These are phyloP conservation scores for Conopomorpha cramerella DNA, from an alignment of 1,140 invertebrate genomes.

Conservation along the genomic window DNA sequence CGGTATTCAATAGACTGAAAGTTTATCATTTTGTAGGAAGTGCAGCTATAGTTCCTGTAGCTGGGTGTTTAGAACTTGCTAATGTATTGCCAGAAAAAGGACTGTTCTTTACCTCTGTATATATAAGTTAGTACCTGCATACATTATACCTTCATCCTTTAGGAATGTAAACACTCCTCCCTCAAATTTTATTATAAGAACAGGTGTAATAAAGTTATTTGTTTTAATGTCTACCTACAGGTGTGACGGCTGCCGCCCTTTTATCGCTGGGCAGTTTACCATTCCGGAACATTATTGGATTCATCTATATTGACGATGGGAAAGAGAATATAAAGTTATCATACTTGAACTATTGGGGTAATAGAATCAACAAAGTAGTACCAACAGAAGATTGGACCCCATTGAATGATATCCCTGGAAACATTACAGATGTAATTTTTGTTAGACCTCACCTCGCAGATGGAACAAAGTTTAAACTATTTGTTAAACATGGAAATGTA, in stretches of 20 bases:
- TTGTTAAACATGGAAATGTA: conserved; percentile 34
- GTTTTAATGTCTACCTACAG: conserved; percentile 45
- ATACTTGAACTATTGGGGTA: conserved; percentile 62
- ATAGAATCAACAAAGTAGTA: conserved; percentile 51
- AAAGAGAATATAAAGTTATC: conserved; percentile 58
- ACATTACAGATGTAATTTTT: conserved; percentile 31
- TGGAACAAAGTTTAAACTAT: conserved; percentile 40
- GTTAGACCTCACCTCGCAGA: conserved; percentile 27
- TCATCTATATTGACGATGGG: conserved; percentile 61
- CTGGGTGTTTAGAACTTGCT: conserved; percentile 30
- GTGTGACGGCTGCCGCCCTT: conserved; percentile 32
- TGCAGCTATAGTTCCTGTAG: conserved; percentile 25
- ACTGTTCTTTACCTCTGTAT: conserved; percentile 20
- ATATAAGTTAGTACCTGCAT: no score
- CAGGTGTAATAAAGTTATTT: no score
- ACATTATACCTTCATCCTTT: no score
- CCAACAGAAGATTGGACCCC: conserved; percentile 49
- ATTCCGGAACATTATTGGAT: conserved; percentile 59
- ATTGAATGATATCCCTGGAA: conserved; percentile 37
- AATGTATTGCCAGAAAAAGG: conserved; percentile 18
- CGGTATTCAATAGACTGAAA: conserved; percentile 38
- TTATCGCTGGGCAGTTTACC: conserved; percentile 37
- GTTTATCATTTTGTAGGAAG: conserved; percentile 35
- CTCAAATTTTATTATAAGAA: no score
- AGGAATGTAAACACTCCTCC: no score